Evolutionary conservation across 35 echinoderm and acorn worm species (phyloP).

Genomic region (Hemicentrotus pulcherrimus): DNA sequence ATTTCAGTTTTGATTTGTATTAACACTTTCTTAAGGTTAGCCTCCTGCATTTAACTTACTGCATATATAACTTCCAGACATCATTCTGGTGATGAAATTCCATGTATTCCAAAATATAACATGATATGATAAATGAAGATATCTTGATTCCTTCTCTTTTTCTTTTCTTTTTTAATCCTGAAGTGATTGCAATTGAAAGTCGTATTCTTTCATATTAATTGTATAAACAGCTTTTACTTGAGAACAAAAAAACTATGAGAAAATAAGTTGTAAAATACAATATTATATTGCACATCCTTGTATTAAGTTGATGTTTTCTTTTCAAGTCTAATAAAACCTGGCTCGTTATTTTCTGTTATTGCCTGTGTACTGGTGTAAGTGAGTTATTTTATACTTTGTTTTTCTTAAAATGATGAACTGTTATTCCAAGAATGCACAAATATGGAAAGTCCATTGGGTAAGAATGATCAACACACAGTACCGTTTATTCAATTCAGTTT

Average conservation of each 20-base stretch:
- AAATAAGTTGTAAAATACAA: too few species aligned
- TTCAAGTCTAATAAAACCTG: too few species aligned
- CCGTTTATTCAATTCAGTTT: constrained; percentile 14
- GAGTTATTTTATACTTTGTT: constrained; percentile 15
- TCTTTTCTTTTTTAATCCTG: too few species aligned
- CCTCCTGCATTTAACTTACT: too few species aligned
- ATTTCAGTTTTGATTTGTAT: too few species aligned
- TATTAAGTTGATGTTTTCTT: too few species aligned
- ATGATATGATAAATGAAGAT: too few species aligned
- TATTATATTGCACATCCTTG: too few species aligned
- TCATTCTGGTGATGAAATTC: neutral
- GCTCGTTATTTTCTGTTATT: neutral
- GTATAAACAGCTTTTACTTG: neutral
- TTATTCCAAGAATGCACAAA: constrained; percentile 15
- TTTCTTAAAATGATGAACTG: neutral
- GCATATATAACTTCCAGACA: neutral
- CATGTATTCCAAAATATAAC: neutral
- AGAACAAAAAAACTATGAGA: neutral
- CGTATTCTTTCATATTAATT: neutral
- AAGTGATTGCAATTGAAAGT: neutral
- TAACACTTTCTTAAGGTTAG: too few species aligned
- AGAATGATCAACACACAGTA: constrained; percentile 32
- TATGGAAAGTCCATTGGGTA: constrained; percentile 7
- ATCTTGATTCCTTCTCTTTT: too few species aligned
- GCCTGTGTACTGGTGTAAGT: constrained; percentile 1